Base-by-base conservation (phyloP, 2,888 invertebrate genomes). In the Drosophila formosana region DNA sequence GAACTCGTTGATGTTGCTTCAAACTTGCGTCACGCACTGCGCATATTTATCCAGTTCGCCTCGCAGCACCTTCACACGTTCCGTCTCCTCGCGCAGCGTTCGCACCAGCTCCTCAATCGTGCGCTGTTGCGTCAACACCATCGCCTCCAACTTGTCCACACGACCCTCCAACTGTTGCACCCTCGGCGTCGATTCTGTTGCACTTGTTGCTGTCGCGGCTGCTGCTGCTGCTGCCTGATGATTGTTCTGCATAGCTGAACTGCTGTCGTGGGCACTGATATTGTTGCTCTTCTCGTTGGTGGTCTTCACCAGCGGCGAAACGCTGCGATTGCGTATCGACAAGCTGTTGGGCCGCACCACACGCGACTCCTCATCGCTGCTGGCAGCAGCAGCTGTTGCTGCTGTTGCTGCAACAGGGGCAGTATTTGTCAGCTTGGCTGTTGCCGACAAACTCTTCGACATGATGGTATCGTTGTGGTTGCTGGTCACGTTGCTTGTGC, bases 1-100 rank as follows among this genome's bases (percentile, higher is more conserved):
- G 34, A 45, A 66, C 47, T 71, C 43, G n/a, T 45, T 52, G 57
- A 26, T 34, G 9, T 55, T 55, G 66, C 66, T 61, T 92, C 94
- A 95, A 91, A 96, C 96, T 92, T 95, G 95, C 89, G 95, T 95
- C 86, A 95, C 95, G 88, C 95, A 95, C 80, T 95, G 95, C 74
- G 95, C 94, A 68, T 96, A 93, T 91, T 95, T 96, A 78, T 95
- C 95, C 62, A 96, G 91, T 90, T 95, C 95, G 46, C 93, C 93
- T 80, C 96, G 95, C 73, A 96, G 90, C 66, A 94, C 92, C 78
- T 94, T 93, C 41, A 96, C 93, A 89, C 94, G 94, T 71, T 95
- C 95, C 1, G 93, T 93, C 91, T 96, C 96, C 52, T 94, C 92
- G 52, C 94, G 94, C 57, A 96, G 91, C 84, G 94, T 94, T 39